These are phyloP conservation scores for Trissolcus japonicus DNA, from an alignment of 2,888 invertebrate genomes.

Conservation along the genomic window DNA sequence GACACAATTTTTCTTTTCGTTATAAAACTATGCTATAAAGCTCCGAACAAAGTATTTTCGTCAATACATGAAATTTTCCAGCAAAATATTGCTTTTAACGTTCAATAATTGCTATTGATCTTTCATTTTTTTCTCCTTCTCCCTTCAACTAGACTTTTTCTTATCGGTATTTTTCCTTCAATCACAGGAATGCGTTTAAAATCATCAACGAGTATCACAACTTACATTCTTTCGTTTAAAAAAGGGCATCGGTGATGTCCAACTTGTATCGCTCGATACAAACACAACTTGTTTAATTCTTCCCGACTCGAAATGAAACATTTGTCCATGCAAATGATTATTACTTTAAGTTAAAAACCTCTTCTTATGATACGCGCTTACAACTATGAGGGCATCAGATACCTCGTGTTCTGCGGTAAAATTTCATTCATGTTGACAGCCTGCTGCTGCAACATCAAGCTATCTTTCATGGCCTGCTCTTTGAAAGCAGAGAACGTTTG, in stretches of 20 bases:
- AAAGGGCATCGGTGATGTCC: background rate
- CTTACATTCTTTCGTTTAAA: conserved; percentile 28
- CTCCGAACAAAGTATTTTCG: conserved; percentile 7
- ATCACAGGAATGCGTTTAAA: conserved; percentile 49
- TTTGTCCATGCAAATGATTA: conserved; percentile 1
- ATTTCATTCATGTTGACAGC: conserved; percentile 74
- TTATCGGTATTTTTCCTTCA: conserved; percentile 19
- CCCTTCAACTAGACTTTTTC: conserved; percentile 19
- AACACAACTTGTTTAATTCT: background rate
- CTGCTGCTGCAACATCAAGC: conserved; percentile 66
- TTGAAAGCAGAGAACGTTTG: conserved; percentile 72
- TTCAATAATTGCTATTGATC: conserved; percentile 37
- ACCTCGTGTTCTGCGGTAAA: conserved; percentile 73
- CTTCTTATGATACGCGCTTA: conserved; percentile 13
- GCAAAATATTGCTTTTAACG: conserved; percentile 28
- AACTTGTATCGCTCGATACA: too few species aligned
- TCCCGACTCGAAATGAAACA: conserved; percentile 17
- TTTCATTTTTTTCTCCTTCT: conserved; percentile 1
- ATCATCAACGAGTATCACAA: conserved; percentile 52
- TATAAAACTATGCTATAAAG: conserved; percentile 27
- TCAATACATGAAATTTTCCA: conserved; percentile 4
- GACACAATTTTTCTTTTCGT: background rate
- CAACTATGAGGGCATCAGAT: conserved; percentile 74
- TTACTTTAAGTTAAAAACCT: background rate
- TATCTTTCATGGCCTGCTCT: conserved; percentile 71